Conservation (phyloP, 2,888 invertebrate genomes). For the Heliconius sara region DNA sequence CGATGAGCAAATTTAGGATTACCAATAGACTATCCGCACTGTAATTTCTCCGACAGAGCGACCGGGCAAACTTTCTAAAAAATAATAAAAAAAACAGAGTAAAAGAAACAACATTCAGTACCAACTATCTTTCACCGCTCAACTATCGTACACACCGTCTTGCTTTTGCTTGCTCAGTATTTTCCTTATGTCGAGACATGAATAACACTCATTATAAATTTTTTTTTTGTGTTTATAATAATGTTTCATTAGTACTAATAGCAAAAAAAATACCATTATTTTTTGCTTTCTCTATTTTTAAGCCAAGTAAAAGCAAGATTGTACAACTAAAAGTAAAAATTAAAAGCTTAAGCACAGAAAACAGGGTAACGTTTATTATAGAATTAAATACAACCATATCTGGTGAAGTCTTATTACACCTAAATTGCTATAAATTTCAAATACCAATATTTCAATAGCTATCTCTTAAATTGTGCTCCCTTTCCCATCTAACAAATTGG, state of each 20-base stretch:
- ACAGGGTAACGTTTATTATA: conserved; percentile 69
- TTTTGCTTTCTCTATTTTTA: background rate
- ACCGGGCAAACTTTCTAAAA: conserved; percentile 82
- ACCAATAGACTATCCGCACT: conserved; percentile 68
- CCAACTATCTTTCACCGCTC: conserved; percentile 80
- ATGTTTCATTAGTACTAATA: conserved; percentile 6
- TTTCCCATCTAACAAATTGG: conserved; percentile 79
- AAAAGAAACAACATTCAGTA: conserved; percentile 78
- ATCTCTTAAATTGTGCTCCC: conserved; percentile 80
- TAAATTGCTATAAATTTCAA: conserved; percentile 82
- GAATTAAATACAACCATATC: conserved; percentile 75
- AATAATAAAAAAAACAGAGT: conserved; percentile 73
- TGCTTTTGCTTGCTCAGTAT: conserved; percentile 51
- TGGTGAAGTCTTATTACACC: conserved; percentile 76
- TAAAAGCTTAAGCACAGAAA: conserved; percentile 54
- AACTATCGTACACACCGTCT: conserved; percentile 63
- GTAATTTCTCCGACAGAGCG: conserved; percentile 80
- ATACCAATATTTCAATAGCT: conserved; percentile 74
- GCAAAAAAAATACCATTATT: background rate
- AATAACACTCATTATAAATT: conserved; percentile 33
- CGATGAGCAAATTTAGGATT: conserved; percentile 73
- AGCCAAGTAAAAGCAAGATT: background rate
- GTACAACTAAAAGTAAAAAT: background rate
- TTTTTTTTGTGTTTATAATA: conserved; percentile 12
- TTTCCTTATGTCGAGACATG: conserved; percentile 52